Base-by-base conservation (phyloP, 2,113 vertebrate species). In the Petroica traversi region DNA sequence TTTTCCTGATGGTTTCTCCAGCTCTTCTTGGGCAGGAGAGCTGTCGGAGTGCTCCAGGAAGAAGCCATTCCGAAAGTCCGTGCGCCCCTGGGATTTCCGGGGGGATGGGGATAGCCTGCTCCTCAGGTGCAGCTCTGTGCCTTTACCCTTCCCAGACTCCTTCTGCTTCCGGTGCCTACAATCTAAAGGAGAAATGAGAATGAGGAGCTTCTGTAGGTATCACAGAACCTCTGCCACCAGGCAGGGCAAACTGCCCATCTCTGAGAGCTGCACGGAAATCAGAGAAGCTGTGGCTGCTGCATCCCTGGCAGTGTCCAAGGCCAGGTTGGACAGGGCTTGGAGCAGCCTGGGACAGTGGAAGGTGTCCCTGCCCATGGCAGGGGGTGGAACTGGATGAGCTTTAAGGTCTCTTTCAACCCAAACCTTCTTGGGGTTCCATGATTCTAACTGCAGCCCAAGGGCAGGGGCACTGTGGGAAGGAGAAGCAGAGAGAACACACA, bases 1-100 rank as follows among this genome's bases (percentile, higher is more conserved):
- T 95, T 99, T 99, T 97, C 99, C 99, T 79, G 99, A 98, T 75
- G 99, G 99, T 90, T 99, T 99, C 96, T 99, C 99, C 33, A 95
- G 96, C 92, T 96, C 97, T 87, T 99, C 98, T 36, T 98, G 97
- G 77, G 95, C 96, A 4, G 97, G 88, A 89, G 98, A 98, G 31
- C 97, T 96, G 49, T 97, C 92, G 0, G 97, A 93, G 86, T 97
- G 97, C 86, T 97, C 97, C 95, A 97, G 88, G 78, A 97, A 98
- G 86, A 98, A 98, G 91, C 98, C 97, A 67, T 98, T 98, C 80
- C 96, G 97, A 88, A 97, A 98, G 93, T 98, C 98, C 6, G 97
- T 82, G 73, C 95, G 96, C 33, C 97, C 97, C 79, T 97, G 97
- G 82, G 95, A 40, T 85, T 98, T 98, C n/a, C 79, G 95, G 48